These are phyloP conservation scores for Rhagoletis zephyria DNA, from an alignment of 1,140 invertebrate species.

Conservation along the genomic window DNA sequence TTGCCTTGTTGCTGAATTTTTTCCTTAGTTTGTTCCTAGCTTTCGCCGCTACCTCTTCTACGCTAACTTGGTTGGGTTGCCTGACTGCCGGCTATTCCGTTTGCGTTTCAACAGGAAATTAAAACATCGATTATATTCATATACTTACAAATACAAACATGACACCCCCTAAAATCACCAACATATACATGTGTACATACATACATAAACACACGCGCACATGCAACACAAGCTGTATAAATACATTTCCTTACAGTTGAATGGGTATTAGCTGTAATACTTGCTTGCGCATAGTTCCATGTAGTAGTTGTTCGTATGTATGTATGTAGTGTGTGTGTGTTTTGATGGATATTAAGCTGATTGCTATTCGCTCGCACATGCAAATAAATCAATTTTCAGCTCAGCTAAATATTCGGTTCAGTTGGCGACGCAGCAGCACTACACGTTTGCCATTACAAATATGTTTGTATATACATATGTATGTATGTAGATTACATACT, in stretches of 20 bases:
- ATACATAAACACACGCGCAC: background rate
- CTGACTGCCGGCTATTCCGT: constrained; percentile 33
- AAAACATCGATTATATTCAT: constrained; percentile 54
- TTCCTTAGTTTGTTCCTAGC: background rate
- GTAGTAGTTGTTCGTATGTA: background rate
- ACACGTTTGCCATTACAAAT: background rate
- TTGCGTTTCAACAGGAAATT: constrained; percentile 49
- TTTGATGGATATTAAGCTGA: constrained; percentile 43
- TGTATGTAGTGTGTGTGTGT: background rate
- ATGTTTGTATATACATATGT: background rate
- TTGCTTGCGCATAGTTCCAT: background rate
- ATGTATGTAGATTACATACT: background rate
- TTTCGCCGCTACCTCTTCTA: background rate
- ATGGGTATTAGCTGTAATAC: constrained; percentile 37
- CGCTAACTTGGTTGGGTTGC: background rate
- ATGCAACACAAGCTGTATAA: background rate
- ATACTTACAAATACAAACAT: constrained; percentile 26
- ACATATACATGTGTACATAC: background rate
- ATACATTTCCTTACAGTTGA: constrained; percentile 28
- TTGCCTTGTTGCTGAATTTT: background rate
- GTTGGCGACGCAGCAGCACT: background rate
- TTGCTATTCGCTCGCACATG: background rate
- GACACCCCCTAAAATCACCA: background rate
- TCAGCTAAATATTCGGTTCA: constrained; percentile 25
- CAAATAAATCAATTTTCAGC: constrained; percentile 46